Evolutionary conservation across 2,888 invertebrate genomes (phyloP), one percentile per base, ranked within the genome.

Genomic region (Cephus runcator): DNA sequence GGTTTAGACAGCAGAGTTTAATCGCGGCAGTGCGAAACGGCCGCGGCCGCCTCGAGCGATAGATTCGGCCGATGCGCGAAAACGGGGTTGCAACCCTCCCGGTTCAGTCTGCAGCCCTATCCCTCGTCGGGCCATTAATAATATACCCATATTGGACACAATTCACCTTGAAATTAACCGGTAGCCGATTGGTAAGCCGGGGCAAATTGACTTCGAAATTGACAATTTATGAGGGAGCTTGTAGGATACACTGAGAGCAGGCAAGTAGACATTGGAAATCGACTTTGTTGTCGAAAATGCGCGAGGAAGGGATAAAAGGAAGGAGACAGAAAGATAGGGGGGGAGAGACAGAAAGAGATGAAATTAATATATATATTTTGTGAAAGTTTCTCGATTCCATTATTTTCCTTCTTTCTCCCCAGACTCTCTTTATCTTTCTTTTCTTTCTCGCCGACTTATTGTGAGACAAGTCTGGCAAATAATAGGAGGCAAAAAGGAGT

Each of bases 161-260:
- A 91, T 91, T 91, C 91, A 91, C 91, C 91, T 91, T 91, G 91
- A 91, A 91, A 91, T 91, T 91, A 91, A 91, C 91, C 91, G 88
- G 90, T 89, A 89, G 90, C 86, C 91, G 91, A 91, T 91, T 90
- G 90, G 88, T 91, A 91, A 90, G 90, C 90, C 90, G 86, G 87
- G 87, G 87, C 91, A 91, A 91, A 91, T 91, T 91, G 91, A 91
- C 91, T 91, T 89, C 89, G 90, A 91, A 91, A 91, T 91, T 91
- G 91, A 90, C 90, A 90, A 90, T 90, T 90, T 90, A 90, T 89
- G 88, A 36, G 36, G 36, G 36, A 36, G 36, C 36, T 12, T 36
- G 36, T 36, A 12, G 36, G 36, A 36, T 36, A 36, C 36, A 36
- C 36, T 4, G 36, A 36, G 36, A 36, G 36, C 12, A 36, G 36